Conservation (phyloP, 2,113 vertebrate genomes). For the Opisthocomus hoazin region DNA sequence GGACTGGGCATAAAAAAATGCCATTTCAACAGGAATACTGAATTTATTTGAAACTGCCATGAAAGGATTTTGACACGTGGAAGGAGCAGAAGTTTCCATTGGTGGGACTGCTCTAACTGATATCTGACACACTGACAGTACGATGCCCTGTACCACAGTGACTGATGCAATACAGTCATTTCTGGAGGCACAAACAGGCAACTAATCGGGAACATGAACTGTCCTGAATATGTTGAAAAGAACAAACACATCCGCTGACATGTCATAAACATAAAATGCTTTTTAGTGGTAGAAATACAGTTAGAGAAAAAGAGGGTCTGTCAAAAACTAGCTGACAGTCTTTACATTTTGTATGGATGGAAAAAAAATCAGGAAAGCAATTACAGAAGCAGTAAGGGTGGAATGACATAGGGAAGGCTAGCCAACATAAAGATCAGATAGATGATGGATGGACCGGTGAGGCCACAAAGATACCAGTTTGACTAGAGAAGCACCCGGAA, state of each 20-base stretch:
- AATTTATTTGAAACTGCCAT: neutral
- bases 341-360: neutral
- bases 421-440: neutral
- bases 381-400: neutral
- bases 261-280: neutral
- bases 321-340: neutral
- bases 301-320: neutral
- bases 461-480: neutral
- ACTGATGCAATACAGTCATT: neutral
- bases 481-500: neutral
- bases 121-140: neutral
- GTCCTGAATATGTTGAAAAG: neutral
- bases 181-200: neutral
- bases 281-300: neutral
- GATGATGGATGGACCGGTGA: neutral
- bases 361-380: neutral
- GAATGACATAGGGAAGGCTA: neutral
- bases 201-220: neutral
- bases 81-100: neutral
- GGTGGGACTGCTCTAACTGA: neutral
- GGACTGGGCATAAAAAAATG: neutral
- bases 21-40: neutral
- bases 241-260: neutral
- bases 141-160: neutral
- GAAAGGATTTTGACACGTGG: neutral